Evolutionary conservation across 2,888 invertebrate species (phyloP).

Genomic region (Pogonocherus hispidulus): DNA sequence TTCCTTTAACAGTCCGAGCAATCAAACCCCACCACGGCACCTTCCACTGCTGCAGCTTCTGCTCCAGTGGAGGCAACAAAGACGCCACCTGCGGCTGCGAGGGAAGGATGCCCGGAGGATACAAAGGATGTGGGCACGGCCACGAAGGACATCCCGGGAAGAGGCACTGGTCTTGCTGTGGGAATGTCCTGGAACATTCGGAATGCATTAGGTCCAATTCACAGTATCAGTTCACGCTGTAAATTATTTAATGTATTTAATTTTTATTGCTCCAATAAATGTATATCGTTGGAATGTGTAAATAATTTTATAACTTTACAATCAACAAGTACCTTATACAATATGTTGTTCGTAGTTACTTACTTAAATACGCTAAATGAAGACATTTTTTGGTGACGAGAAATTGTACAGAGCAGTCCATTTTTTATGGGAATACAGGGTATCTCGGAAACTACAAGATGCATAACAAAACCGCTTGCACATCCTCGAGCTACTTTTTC

Average conservation of each 20-base stretch:
- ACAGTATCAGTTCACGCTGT: slow-evolving; percentile 73
- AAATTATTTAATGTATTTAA: slow-evolving; percentile 43
- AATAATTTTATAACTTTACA: too few relatives aligned
- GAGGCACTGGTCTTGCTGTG: slow-evolving; percentile 89
- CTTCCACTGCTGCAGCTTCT: slow-evolving; percentile 87
- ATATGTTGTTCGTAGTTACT: too few relatives aligned
- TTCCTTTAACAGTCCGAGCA: slow-evolving; percentile 75
- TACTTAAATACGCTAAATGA: too few relatives aligned
- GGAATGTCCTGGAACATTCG: slow-evolving; percentile 74
- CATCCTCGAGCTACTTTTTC: too few relatives aligned
- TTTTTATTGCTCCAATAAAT: slow-evolving; percentile 13
- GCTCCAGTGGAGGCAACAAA: slow-evolving; percentile 82
- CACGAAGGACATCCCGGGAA: slow-evolving; percentile 85
- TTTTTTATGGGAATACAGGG: too few relatives aligned
- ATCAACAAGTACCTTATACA: too few relatives aligned
- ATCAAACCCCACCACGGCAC: slow-evolving; percentile 78
- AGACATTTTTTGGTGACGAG: too few relatives aligned
- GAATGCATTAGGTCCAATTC: slow-evolving; percentile 73
- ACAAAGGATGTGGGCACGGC: slow-evolving; percentile 85
- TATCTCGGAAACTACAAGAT: too few relatives aligned
- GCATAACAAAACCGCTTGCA: too few relatives aligned
- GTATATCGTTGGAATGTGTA: neutral
- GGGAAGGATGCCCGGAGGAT: slow-evolving; percentile 82
- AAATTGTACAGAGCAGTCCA: too few relatives aligned
- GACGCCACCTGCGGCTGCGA: slow-evolving; percentile 80